Percentiles rank a stretch among this genome's conserved stretches.
These are phyloP conservation scores for Anthopleura sola DNA, from an alignment of 64 coral and sea anemone genomes.

Conservation along the genomic window DNA sequence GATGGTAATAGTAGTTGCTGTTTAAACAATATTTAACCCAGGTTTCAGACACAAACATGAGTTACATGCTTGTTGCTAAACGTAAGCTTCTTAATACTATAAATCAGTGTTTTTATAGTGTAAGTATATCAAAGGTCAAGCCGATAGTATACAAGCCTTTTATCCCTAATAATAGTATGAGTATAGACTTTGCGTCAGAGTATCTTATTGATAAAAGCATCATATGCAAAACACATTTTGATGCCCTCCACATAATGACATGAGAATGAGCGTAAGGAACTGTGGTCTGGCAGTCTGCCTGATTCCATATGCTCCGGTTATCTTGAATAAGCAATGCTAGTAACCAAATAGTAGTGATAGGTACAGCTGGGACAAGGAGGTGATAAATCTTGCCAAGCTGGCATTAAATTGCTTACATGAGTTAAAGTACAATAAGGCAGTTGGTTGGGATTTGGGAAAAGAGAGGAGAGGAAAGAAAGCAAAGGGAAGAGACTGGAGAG, in stretches of 20 bases:
- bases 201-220: neutral
- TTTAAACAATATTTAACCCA: neutral
- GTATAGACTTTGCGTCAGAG: neutral
- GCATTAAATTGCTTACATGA: neutral
- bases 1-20: neutral
- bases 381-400: neutral
- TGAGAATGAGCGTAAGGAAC: neutral
- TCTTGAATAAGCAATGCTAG: neutral
- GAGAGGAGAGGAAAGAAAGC: neutral
- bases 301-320: neutral
- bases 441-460: neutral
- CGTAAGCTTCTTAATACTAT: neutral
- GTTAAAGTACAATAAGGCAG: neutral
- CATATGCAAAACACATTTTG: neutral
- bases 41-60: neutral
- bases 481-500: too few relatives aligned
- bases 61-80: neutral
- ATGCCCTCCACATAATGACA: neutral
- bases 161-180: neutral
- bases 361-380: neutral
- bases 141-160: neutral
- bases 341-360: neutral
- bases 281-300: neutral
- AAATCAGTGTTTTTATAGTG: neutral
- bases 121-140: neutral